These are phyloP conservation scores for Drosophila buzzatii DNA, from an alignment of 2,888 invertebrate species.

Conservation along the genomic window DNA sequence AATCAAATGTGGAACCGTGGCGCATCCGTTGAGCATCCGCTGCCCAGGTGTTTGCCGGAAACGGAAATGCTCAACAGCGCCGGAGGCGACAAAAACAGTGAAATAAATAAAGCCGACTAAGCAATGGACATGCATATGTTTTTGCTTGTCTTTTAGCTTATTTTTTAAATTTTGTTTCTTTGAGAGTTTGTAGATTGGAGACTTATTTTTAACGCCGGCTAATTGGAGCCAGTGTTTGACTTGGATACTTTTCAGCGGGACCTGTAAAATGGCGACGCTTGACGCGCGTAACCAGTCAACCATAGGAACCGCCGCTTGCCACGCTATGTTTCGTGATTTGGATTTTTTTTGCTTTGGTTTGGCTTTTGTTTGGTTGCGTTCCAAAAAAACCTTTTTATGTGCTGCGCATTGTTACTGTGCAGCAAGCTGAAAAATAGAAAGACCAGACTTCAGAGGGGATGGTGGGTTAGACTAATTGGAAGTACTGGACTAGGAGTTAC, in stretches of 20 bases:
- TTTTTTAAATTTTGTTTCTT: constrained; percentile 25
- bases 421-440: constrained; percentile 10
- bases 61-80: constrained; percentile 67
- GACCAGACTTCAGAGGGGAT: not conserved
- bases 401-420: constrained; percentile 35
- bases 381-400: constrained; percentile 14
- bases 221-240: constrained; percentile 41
- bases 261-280: constrained; percentile 32
- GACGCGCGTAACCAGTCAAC: constrained; percentile 2
- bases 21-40: constrained; percentile 57
- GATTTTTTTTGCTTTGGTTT: constrained; percentile 17
- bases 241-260: constrained; percentile 3
- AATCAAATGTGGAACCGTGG: constrained; percentile 53
- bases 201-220: constrained; percentile 24
- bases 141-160: not conserved
- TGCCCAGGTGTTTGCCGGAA: constrained; percentile 53
- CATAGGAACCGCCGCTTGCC: constrained; percentile 70
- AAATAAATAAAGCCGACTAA: constrained; percentile 30
- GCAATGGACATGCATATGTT: constrained; percentile 57
- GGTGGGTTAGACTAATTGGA: not conserved
- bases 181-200: constrained; percentile 15
- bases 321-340: constrained; percentile 80
- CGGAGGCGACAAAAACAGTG: constrained; percentile 29
- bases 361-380: constrained; percentile 1
- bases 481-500: not conserved